Percentiles rank a stretch among this genome's conserved stretches.
phyloP scores from a whole-genome alignment of 2,888 invertebrate species.

The Apotomis capreana region DNA sequence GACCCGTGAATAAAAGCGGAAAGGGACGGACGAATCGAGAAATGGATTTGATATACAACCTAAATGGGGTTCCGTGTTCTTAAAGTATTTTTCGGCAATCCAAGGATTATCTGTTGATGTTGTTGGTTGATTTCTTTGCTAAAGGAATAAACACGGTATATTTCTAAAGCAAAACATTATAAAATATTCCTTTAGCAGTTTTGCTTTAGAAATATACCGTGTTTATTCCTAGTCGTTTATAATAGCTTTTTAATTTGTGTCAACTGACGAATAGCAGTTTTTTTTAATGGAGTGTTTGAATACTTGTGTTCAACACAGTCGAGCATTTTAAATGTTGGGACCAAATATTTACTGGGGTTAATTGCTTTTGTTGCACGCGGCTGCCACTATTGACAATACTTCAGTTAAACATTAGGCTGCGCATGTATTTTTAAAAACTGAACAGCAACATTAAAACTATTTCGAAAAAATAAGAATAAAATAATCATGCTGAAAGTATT shows the following conservation, averaged over 20 bases:
- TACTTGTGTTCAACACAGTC: conserved; percentile 49
- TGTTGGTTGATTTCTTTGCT: not conserved
- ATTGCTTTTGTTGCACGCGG: conserved; percentile 50
- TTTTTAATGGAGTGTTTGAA: conserved; percentile 14
- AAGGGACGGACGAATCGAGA: conserved; percentile 22
- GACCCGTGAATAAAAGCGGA: conserved; percentile 24
- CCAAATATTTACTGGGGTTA: conserved; percentile 58
- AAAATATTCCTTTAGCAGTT: too few relatives aligned
- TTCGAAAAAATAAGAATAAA: too few relatives aligned
- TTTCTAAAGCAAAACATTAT: conserved; percentile 5
- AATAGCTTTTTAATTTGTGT: not conserved
- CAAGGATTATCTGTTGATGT: conserved; percentile 13
- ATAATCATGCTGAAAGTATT: not conserved
- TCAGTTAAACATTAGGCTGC: conserved; percentile 48
- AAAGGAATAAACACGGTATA: not conserved
- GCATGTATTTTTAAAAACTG: conserved; percentile 37
- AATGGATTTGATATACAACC: conserved; percentile 34
- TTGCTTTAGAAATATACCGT: not conserved
- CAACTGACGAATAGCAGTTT: conserved; percentile 3
- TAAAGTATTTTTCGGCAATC: conserved; percentile 6
- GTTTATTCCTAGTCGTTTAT: not conserved
- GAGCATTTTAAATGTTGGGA: conserved; percentile 53
- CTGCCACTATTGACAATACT: conserved; percentile 53
- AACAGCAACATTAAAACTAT: not conserved
- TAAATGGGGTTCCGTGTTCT: conserved; percentile 14